Evolutionary conservation across 2,113 vertebrate genomes (phyloP), one percentile per base, ranked within the genome.

Genomic region (Ciconia stormi): DNA sequence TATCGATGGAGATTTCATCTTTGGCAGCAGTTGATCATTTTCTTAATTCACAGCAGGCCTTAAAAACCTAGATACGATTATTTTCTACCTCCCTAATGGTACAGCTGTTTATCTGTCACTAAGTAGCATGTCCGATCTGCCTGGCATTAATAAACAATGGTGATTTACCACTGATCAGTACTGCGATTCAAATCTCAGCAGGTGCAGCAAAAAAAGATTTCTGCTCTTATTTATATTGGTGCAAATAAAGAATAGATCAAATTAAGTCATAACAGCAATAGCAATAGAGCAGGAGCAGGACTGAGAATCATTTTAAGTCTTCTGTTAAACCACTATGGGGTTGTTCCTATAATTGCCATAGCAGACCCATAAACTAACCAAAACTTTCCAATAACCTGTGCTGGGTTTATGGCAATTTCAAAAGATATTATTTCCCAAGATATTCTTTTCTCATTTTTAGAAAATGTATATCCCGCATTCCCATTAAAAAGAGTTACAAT

Each of bases 401-500:
- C 55, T 84, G 74, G 44, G 49, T 87, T 87, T 82, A 82, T 89
- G 81, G 73, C 84, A 85, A 74, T 94, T 96, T 80, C 50, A 26
- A 85, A 82, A 67, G 26, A 50, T 84, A 87, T 73, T 95, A 87
- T 96, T 94, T 96, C 92, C 63, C 90, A 44, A 84, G 71, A 72
- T 86, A 86, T 46, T 93, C 8, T 89, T 71, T 74, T 82, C 78
- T 95, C 83, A 76, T 91, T 94, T 93, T 93, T 88, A 76, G 66
- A 95, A 94, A 94, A 92, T 88, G 40, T 84, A 58, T 55, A 38
- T 38, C 38, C 38, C 38, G 61, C 67, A n/a, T 72, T 70, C 89
- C 80, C 82, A 77, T 97, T 97, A 95, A 89, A 82, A 79, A 95
- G 78, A 97, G 55, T 82, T 97, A 91, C 72, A 67, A 55, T 87